Evolutionary conservation across 2,888 invertebrate species (phyloP), one percentile per base, ranked within the genome.

Genomic region (Epinotia ramella): DNA sequence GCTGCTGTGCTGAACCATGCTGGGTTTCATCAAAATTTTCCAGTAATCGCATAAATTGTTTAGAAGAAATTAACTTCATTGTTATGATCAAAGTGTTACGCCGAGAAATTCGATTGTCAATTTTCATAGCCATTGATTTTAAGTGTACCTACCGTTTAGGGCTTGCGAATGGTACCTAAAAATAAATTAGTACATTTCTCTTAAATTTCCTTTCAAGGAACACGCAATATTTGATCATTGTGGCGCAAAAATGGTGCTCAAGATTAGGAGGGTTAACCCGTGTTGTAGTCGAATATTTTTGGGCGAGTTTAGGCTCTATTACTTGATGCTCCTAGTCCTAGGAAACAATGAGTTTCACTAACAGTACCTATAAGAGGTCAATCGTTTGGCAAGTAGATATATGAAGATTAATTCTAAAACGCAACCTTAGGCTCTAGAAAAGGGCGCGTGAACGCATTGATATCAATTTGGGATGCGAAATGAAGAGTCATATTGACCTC

Each of bases 81-180:
- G 44, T 46, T 11, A 24, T 44, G 20, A 59, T 59, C 9, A 33
- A 73, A 66, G 40, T 66, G 20, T 59, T 33, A 2, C 49, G 66
- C 20, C 18, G 3, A 13, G 24, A 65, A 64, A 64, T 46, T 73
- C 28, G 59, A 59, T 60, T 33, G 44, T 57, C 49, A 66, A 73
- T 73, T 73, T 73, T 73, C 73, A 49, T 33, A 12, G 16, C 20
- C 73, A 67, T 73, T 67, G 73, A 73, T 67, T 73, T 67, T 67
- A n/a, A 73, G 44, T 66, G 60, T 73, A 53, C 9, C 20, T 65
- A 49, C 46, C 68, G 24, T 59, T 68, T 24, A 68, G 16, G 44
- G 24, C 68, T 46, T 68, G 59, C 44, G n/a, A 68, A 68, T 59
- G 44, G 59, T 20, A 46, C 57, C 68, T 68, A 68, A 68, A 68